Evolutionary conservation across 2,888 invertebrate species (phyloP), one percentile per base, ranked within the genome.

Genomic region (Tolmerus cingulatus): DNA sequence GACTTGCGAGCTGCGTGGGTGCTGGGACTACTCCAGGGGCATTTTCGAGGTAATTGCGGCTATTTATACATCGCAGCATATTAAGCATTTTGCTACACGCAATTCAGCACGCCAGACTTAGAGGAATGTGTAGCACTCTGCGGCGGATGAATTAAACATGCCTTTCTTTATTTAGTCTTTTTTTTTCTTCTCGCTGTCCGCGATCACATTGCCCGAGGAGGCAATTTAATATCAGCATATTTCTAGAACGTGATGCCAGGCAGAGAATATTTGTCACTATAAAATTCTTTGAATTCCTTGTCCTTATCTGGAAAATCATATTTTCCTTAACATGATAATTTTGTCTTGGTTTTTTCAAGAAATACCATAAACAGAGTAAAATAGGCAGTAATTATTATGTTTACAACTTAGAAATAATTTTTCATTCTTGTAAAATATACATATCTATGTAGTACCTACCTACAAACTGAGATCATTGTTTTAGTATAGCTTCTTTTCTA

Each of bases 1-100:
- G 84, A 34, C 30, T 57, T 74, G 84, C 40, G 27, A 34, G 27
- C 34, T 81, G 81, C 81, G 81, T 81, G 81, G 81, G 76, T 76
- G 76, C 40, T 37, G 66, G 27, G 9, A 66, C 66, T 66, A 14
- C 66, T 66, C 66, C 23, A 66, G 66, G 66, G 66, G 66, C 66
- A 66, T 23, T 66, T 66, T 27, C 43, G 66, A 66, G 66, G 66
- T 66, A 66, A 66, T 66, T 27, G 66, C 66, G 66, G 66, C 66
- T 66, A 66, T 66, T 66, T 66, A 66, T 66, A 66, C 66, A 23
- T 66, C 66, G 66, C 27, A 12, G 12, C 66, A 5, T 23, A 66
- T 66, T 66, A 66, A 66, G 12, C 66, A 66, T 1, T 66, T 66
- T 66, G 66, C 66, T 66, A 66, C 66, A 66, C 66, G 66, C 66